Conservation (phyloP, 2,888 invertebrate genomes). For the Sinohyriopsis cumingii region DNA sequence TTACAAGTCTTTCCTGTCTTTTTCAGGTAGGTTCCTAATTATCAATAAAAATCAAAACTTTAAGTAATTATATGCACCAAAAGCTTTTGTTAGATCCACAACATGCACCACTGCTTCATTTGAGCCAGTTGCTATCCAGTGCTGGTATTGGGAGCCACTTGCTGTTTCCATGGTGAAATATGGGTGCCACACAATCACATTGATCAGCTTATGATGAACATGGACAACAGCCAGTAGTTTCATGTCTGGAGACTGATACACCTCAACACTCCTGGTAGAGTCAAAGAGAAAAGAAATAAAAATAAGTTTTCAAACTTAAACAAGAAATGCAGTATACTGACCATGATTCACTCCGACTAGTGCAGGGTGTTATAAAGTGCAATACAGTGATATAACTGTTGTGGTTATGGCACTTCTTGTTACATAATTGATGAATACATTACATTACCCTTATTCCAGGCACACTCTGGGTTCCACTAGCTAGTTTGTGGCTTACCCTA, state of each 20-base stretch:
- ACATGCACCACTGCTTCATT: slow-evolving; percentile 75
- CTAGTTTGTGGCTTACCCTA: too few species aligned
- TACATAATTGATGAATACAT: too few species aligned
- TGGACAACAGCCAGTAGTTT: slow-evolving; percentile 72
- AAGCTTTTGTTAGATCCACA: slow-evolving; percentile 68
- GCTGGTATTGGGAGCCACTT: slow-evolving; percentile 76
- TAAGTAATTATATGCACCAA: slow-evolving; percentile 17
- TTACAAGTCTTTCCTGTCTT: too few species aligned
- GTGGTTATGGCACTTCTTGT: too few species aligned
- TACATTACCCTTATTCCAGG: too few species aligned
- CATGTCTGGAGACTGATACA: slow-evolving; percentile 66
- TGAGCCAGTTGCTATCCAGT: slow-evolving; percentile 80
- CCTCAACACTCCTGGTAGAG: slow-evolving; percentile 68
- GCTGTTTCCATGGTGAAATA: slow-evolving; percentile 75
- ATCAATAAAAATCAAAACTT: background rate
- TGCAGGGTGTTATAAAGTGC: too few species aligned
- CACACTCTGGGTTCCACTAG: too few species aligned
- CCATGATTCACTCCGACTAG: background rate
- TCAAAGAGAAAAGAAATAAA: slow-evolving; percentile 8
- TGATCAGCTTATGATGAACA: slow-evolving; percentile 78
- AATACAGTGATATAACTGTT: too few species aligned
- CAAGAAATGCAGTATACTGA: background rate
- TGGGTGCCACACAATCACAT: slow-evolving; percentile 83
- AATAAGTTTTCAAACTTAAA: background rate
- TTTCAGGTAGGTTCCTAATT: background rate